Evolutionary conservation across 1,140 invertebrate species (phyloP), one percentile per base, ranked within the genome.

Genomic region (Euwallacea fornicatus): DNA sequence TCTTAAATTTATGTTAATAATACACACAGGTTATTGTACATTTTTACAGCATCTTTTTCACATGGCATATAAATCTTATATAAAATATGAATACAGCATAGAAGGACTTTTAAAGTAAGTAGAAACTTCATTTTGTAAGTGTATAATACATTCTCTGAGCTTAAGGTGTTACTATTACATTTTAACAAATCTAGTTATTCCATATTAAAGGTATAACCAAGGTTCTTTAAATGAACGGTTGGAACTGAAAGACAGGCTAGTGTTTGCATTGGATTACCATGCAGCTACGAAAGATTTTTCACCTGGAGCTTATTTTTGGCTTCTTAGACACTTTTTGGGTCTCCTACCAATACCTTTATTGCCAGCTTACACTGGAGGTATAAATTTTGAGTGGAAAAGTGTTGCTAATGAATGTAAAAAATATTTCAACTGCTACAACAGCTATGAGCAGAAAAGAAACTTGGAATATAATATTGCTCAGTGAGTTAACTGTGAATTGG

Each of bases 291-390:
- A 69, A 33, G 15, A 54, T 21, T 55, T 50, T 69, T 10, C 55
- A 33, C 55, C 75, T 42, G 68, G 61, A 59, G 43, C 58, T 2
- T 76, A 72, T 72, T 72, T 72, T 44, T 76, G 75, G 75, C 0
- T 75, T 42, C 63, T 76, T 9, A 60, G 75, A 42, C 75, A 76
- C 56, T 76, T 76, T 62, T 53, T 76, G 41, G 75, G 75, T 4
- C 53, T 75, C 44, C 53, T 76, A 13, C 74, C 75, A 10, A 41
- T 76, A 33, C 73, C 75, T 15, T 58, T 76, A 42, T 70, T 76
- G 47, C 69, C 75, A 10, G 66, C 46, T 59, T 75, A 66, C 43
- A 44, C 73, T 47, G 60, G 64, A 58, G 63, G 61, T 8, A 11
- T 62, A 15, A 9, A 50, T 2, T 75, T 69, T 33, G 13, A 73